Base-by-base conservation (phyloP, 1,140 invertebrate species). In the Cardiocondyla obscurior region DNA sequence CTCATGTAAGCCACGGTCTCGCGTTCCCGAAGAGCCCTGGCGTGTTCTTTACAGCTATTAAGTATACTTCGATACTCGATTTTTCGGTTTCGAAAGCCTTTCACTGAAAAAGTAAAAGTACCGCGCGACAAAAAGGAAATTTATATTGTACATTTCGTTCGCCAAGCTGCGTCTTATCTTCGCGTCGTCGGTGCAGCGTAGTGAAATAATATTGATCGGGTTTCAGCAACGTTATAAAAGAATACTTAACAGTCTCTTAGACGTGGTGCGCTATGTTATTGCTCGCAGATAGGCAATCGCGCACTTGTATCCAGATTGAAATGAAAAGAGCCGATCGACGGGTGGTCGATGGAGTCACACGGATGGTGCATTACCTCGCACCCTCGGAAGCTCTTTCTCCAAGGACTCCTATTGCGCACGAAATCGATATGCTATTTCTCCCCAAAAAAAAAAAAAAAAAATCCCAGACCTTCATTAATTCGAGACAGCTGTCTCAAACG, bases 351-450 rank as follows among this genome's bases (percentile, higher is more conserved):
- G 62, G 81, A 57, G 53, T 88, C 57, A 90, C 88, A 88, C 82
- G 85, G 49, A 62, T 77, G 84, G 84, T 89, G 86, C 89, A 88
- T 90, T 90, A 90, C 86, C 55, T 58, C 46, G 55, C 70, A 67
- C 67, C 33, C 28, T 60, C 33, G 70, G 65, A 83, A 73, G 64
- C 85, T 62, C 57, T 70, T 77, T 85, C 25, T 85, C 49, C 14
- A 10, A 51, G 22, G 19, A 82, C 69, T 49, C 77, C 73, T 53
- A 76, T 60, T 22, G 33, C 51, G 33, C 39, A 55, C 51, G 51
- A 83, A 86, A 82, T 77, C 51, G 19, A 86, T 86, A 70, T 36
- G 7, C 25, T 44, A 2, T 25, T 25, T 16, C 30, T 6, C 14
- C n/a, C n/a, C 1, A 44, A 36, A 49, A 36, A 49, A 39, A 65